phyloP scores from a whole-genome alignment of 2,113 vertebrate genomes.

The Hylia prasina region DNA sequence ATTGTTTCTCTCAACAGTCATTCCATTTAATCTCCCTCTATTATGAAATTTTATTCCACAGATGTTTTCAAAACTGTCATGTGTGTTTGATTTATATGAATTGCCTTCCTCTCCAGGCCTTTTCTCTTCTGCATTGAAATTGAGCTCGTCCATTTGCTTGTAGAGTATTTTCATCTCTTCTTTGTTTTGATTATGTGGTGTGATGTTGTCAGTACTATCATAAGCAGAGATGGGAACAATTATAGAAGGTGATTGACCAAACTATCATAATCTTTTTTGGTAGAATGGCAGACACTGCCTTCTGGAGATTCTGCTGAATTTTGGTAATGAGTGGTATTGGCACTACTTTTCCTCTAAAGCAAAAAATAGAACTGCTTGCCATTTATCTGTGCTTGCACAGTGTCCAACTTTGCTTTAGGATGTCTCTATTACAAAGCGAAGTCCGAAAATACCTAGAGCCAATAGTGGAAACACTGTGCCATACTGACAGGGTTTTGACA shows the following conservation, averaged over 20 bases:
- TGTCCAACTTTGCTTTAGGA: background rate
- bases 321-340: background rate
- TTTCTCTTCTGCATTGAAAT: background rate
- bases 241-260: background rate
- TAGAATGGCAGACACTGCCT: background rate
- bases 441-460: background rate
- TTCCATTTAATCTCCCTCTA: constrained; percentile 1
- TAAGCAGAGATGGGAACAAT: background rate
- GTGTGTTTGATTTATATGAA: background rate
- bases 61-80: background rate
- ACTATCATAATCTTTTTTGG: background rate
- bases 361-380: background rate
- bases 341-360: background rate
- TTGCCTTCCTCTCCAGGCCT: background rate
- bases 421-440: background rate
- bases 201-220: background rate
- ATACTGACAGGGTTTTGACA: background rate
- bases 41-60: background rate
- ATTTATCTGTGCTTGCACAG: background rate
- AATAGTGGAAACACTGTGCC: background rate
- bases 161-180: background rate
- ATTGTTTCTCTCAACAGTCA: background rate
- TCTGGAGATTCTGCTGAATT: background rate
- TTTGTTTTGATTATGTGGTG: background rate
- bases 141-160: background rate